Base-by-base conservation (phyloP, 2,797 vertebrate species). In the Sardinella longiceps region DNA sequence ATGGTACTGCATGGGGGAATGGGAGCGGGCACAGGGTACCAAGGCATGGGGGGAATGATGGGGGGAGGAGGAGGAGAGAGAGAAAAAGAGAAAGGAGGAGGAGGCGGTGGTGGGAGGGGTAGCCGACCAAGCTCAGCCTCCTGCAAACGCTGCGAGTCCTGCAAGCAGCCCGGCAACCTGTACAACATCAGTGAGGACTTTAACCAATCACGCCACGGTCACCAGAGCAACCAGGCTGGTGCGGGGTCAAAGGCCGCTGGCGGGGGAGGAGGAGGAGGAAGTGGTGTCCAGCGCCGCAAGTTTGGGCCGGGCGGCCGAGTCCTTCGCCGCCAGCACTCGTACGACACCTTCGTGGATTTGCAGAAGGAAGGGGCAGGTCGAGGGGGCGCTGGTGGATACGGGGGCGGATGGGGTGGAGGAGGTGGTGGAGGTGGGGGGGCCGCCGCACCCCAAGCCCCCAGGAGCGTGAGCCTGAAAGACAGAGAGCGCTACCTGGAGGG, bases 181-280 rank as follows among this genome's bases (percentile, higher is more conserved):
- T 99, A 99, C 1, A 98, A 99, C 94, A 99, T 99, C 95, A 99
- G 98, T 58, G 98, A 99, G 95, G 98, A 99, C 92, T 98, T 97
- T 58, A 93, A 94, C 94, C 97, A 77, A 5, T 23, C 18, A 5
- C 70, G 37, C 37, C 70, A 43, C 37, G 15, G 60, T 12, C 25
- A 66, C 70, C 66, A 70, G 12, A 28, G 60, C 63, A 63, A 63
- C 58, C 20, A 63, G 63, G 51, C 51, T 6, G 51, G 51, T 2
- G 51, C 51, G 7, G 86, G 88, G 84, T 48, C 50, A 83, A 89
- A 90, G 82, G 89, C 87, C 20, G 91, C 90, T 3, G 45, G 86
- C 81, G 94, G 91, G 87, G 87, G 89, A 48, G 88, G 84, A 85
- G 94, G 94, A 81, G 91, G 90, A 2, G 87, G 89, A 46, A 88